Conservation (phyloP, 2,113 vertebrate species). For the Trematomus loennbergii region DNA sequence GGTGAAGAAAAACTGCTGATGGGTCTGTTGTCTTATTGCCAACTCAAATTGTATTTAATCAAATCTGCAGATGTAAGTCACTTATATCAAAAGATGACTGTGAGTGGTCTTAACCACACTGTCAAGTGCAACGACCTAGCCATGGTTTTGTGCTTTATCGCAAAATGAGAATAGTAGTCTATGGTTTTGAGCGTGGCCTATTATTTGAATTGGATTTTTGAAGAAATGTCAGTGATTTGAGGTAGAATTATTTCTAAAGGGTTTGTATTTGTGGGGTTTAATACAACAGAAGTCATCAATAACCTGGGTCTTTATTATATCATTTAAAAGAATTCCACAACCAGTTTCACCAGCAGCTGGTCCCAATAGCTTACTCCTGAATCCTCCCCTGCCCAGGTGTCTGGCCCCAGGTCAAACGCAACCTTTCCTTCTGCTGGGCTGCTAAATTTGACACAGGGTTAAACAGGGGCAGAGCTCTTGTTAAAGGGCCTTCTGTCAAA, state of each 20-base stretch:
- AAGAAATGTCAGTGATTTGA: background rate
- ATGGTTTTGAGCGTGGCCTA: background rate
- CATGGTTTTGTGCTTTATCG: background rate
- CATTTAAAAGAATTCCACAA: conserved; percentile 2
- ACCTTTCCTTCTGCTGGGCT: conserved; percentile 53
- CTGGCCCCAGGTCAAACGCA: conserved; percentile 52
- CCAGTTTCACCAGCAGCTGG: conserved; percentile 12
- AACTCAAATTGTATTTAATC: background rate
- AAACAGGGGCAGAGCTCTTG: conserved; percentile 49
- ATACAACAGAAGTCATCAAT: conserved; percentile 5
- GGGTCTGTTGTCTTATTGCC: background rate
- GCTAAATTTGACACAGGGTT: conserved; percentile 30
- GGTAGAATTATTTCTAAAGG: no score
- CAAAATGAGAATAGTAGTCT: background rate
- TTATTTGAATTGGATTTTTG: background rate
- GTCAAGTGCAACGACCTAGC: background rate
- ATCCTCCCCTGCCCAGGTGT: conserved; percentile 30
- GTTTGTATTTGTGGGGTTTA: no score
- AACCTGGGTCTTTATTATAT: conserved; percentile 1
- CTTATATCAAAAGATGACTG: background rate
- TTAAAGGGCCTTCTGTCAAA: conserved; percentile 60
- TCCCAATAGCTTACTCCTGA: conserved; percentile 17
- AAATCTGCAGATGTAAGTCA: conserved; percentile 3
- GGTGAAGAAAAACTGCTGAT: background rate
- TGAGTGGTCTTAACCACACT: background rate